These are phyloP conservation scores for Parasteatoda lunata DNA, from an alignment of 2,888 invertebrate species.

Conservation along the genomic window DNA sequence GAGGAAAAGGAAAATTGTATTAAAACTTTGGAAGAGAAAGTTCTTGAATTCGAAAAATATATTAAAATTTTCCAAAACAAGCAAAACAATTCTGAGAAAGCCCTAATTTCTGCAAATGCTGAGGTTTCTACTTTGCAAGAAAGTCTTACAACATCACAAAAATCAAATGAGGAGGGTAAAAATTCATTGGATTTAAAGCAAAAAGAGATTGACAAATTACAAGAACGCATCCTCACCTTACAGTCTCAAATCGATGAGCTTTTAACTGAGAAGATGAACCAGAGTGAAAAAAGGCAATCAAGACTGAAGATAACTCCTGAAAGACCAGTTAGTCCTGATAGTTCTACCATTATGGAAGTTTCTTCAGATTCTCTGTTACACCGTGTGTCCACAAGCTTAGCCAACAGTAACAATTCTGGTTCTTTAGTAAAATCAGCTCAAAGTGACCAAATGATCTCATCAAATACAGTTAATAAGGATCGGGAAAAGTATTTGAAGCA, in stretches of 20 bases:
- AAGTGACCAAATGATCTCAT: too few species aligned
- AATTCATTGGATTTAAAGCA: slow-evolving; percentile 22
- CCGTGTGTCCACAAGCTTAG: not conserved
- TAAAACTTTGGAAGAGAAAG: slow-evolving; percentile 5
- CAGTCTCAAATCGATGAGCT: slow-evolving; percentile 31
- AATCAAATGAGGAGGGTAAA: slow-evolving; percentile 9
- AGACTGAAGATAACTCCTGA: not conserved
- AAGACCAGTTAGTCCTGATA: not conserved
- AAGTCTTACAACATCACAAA: not conserved
- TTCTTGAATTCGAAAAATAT: not conserved
- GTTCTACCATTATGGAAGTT: not conserved
- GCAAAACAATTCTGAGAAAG: slow-evolving; percentile 17
- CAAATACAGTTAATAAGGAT: not conserved
- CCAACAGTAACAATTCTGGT: not conserved
- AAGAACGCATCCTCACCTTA: slow-evolving; percentile 31
- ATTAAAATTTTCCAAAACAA: not conserved
- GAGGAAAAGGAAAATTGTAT: not conserved
- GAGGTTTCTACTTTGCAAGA: slow-evolving; percentile 8
- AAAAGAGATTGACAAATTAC: slow-evolving; percentile 38
- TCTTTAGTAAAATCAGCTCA: not conserved
- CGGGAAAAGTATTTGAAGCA: slow-evolving; percentile 9
- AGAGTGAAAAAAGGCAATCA: not conserved
- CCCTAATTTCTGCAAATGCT: not conserved
- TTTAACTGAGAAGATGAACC: not conserved
- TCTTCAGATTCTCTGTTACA: not conserved